phyloP scores from a whole-genome alignment of 2,797 vertebrate genomes.

The Sternotherus odoratus region DNA sequence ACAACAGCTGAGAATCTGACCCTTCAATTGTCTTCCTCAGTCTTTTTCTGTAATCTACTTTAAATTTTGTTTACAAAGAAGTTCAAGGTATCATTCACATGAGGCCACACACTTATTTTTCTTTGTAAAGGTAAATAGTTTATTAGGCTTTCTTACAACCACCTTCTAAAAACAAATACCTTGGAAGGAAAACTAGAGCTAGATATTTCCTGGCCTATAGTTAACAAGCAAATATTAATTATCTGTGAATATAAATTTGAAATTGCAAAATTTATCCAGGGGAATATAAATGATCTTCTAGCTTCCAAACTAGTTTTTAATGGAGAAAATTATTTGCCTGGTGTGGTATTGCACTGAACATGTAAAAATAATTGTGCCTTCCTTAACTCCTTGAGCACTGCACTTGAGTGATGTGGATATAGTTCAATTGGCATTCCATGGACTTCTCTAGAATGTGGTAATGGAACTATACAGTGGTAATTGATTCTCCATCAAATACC shows the following conservation, averaged over 20 bases:
- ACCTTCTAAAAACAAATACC: not conserved
- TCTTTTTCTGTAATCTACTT: constrained; percentile 2
- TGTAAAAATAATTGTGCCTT: not conserved
- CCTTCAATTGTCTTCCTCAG: not conserved
- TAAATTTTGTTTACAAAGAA: constrained; percentile 18
- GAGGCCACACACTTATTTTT: not conserved
- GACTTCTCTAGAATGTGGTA: rapidly evolving
- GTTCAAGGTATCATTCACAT: constrained; percentile 17
- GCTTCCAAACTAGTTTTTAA: constrained; percentile 21
- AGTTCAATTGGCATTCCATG: not conserved
- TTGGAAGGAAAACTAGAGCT: not conserved
- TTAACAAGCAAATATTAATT: constrained; percentile 45
- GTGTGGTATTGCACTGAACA: not conserved
- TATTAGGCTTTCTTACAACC: not conserved
- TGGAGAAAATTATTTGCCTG: constrained; percentile 9
- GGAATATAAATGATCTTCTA: not conserved
- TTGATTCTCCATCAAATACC: not conserved
- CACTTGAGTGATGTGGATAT: not conserved
- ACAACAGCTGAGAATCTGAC: not conserved
- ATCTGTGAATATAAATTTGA: constrained; percentile 22
- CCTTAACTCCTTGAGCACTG: not conserved
- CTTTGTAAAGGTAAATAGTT: constrained; percentile 29
- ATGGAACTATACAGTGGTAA: not conserved
- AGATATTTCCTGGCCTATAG: not conserved
- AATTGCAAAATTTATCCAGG: constrained; percentile 21